Percentiles rank a stretch among this genome's conserved stretches.
Conservation (phyloP, 1,140 invertebrate genomes). For the silkworm (Bombyx mori) region ASM3026992v2 NC_085110.1:11131001-11131500, state of each 20-base stretch:
- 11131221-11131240: slow-evolving; percentile 42
- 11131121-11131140: slow-evolving; percentile 69
- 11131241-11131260: not conserved
- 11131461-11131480: too few relatives aligned
- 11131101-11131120: slow-evolving; percentile 64
- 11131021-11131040: not conserved
- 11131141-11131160: slow-evolving; percentile 55
- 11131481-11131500: too few relatives aligned
- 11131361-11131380: too few relatives aligned
- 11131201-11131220: slow-evolving; percentile 41
- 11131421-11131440: too few relatives aligned
- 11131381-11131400: too few relatives aligned
- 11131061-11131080: slow-evolving; percentile 60
- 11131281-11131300: too few relatives aligned
- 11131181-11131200: slow-evolving; percentile 53
- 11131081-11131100: slow-evolving; percentile 52
- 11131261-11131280: not conserved
- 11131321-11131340: too few relatives aligned
- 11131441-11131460: too few relatives aligned
- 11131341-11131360: too few relatives aligned
- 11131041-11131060: slow-evolving; percentile 37
- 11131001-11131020: slow-evolving; percentile 26
- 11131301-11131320: too few relatives aligned
- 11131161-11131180: slow-evolving; percentile 43
- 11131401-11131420: too few relatives aligned